phyloP scores from a whole-genome alignment of 2,888 invertebrate species.

The Torymus auratus region DNA sequence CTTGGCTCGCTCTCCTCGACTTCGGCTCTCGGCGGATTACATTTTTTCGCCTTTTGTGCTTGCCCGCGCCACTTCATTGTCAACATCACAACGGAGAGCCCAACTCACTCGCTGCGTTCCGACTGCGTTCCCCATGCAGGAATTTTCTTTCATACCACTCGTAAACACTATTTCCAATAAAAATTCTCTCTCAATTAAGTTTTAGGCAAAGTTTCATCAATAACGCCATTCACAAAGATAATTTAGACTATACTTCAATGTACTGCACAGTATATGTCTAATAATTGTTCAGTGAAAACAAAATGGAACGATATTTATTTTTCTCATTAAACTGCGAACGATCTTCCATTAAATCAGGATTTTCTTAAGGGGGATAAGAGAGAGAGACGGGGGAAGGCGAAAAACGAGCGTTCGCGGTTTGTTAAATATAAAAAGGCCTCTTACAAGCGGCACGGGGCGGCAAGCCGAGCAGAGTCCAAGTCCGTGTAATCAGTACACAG shows the following conservation, averaged over 20 bases:
- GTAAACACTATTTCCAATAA: too few species aligned
- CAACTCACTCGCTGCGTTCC: neutral
- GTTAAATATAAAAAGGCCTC: conserved; percentile 18
- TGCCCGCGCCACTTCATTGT: neutral
- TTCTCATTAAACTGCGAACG: too few species aligned
- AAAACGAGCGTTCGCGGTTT: conserved; percentile 6
- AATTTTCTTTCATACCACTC: neutral
- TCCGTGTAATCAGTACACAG: conserved; percentile 39
- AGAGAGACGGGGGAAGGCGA: neutral
- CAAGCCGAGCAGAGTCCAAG: neutral
- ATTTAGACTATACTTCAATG: too few species aligned
- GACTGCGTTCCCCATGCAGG: neutral
- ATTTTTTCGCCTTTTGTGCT: conserved; percentile 29
- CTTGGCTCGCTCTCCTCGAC: conserved; percentile 10
- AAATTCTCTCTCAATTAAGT: too few species aligned
- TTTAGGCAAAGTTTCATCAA: too few species aligned
- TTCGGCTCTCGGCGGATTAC: conserved; percentile 30
- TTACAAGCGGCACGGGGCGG: conserved; percentile 19
- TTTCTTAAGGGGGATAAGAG: too few species aligned
- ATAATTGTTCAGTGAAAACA: too few species aligned
- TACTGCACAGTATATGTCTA: too few species aligned
- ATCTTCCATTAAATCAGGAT: too few species aligned
- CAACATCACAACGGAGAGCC: conserved; percentile 2
- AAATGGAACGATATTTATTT: neutral
- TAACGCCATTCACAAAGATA: too few species aligned